These are phyloP conservation scores for Campylomormyrus tamandua DNA, from an alignment of 2,113 vertebrate genomes.

Conservation along the genomic window DNA sequence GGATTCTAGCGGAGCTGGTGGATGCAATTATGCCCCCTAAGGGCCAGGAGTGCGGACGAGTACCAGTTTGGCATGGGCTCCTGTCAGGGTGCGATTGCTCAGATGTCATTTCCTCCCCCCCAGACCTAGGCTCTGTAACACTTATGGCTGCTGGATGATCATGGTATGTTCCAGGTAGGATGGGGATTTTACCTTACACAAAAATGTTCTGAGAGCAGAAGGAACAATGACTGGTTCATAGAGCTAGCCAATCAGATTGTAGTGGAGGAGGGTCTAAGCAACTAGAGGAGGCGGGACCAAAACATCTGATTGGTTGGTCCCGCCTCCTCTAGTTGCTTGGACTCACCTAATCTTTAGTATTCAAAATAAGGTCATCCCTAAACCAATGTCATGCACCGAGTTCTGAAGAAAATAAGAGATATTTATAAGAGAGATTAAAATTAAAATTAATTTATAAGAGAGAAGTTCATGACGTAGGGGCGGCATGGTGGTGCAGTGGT, in stretches of 20 bases:
- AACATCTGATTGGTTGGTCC: no score
- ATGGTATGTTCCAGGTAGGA: not conserved
- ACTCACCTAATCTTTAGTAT: not conserved
- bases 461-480: not conserved
- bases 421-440: not conserved
- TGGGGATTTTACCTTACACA: not conserved
- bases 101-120: not conserved
- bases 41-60: not conserved
- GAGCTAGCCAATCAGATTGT: no score
- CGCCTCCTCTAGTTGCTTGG: no score
- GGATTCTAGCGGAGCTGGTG: not conserved
- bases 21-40: not conserved
- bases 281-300: no score
- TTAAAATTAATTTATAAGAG: no score
- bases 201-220: no score
- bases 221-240: no score
- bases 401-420: not conserved
- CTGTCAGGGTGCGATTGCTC: not conserved
- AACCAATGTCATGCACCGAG: not conserved
- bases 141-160: not conserved
- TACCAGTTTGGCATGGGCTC: not conserved
- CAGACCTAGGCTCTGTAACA: not conserved
- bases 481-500: no score
- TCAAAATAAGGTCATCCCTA: not conserved
- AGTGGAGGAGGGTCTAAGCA: no score